These are phyloP conservation scores for Neogobius melanostomus DNA, from an alignment of 2,113 vertebrate species.

Conservation along the genomic window DNA sequence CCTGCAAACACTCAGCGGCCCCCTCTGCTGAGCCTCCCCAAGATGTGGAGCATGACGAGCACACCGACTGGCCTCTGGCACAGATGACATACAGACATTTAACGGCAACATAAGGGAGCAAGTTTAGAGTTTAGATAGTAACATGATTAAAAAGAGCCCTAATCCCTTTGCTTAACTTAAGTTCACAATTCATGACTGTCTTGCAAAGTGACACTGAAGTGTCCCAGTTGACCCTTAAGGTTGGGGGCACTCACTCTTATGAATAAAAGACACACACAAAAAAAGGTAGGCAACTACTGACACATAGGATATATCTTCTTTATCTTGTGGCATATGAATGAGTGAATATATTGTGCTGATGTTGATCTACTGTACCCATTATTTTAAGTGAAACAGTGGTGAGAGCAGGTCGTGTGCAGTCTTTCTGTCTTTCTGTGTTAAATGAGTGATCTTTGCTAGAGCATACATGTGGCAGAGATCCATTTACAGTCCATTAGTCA, in stretches of 20 bases:
- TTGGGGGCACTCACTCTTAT: no score
- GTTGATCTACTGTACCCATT: neutral
- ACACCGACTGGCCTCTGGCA: slow-evolving; percentile 67
- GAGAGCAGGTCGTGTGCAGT: neutral
- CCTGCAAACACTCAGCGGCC: slow-evolving; percentile 61
- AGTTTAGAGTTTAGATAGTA: neutral
- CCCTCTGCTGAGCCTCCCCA: slow-evolving; percentile 56
- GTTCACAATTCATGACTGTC: no score
- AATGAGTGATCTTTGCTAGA: slow-evolving; percentile 15
- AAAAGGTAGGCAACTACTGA: no score
- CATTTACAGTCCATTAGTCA: slow-evolving; percentile 35
- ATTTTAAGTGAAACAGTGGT: neutral
- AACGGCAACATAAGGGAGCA: neutral
- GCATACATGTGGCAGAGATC: slow-evolving; percentile 6
- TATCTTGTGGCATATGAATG: no score
- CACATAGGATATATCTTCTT: no score
- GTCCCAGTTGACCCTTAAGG: no score
- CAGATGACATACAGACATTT: slow-evolving; percentile 6
- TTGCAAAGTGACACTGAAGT: no score
- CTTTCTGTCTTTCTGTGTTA: slow-evolving; percentile 6
- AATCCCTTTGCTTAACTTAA: no score
- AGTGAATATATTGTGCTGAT: no score
- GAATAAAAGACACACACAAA: no score
- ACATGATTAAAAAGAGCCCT: no score
- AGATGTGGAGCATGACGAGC: slow-evolving; percentile 63